A percentile compares a stretch with the other conserved stretches of the same genome.
These are phyloP conservation scores for Unio delphinus DNA, from an alignment of 2,888 invertebrate species.

Conservation along the genomic window DNA sequence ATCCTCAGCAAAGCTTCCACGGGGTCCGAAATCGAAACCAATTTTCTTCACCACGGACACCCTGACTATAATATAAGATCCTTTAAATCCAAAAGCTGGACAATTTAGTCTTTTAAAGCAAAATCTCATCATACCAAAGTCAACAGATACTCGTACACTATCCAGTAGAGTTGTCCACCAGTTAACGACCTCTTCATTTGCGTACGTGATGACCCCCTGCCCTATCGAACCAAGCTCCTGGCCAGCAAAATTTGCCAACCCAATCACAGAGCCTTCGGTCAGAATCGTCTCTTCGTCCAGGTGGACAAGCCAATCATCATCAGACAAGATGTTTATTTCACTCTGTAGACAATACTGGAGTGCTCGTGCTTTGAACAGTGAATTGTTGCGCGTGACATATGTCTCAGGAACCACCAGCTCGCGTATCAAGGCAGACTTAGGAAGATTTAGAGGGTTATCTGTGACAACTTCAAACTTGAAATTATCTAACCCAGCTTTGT, in stretches of 20 bases:
- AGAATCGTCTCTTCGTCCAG: constrained; percentile 40
- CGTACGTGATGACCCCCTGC: constrained; percentile 39
- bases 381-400: constrained; percentile 27
- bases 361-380: constrained; percentile 40
- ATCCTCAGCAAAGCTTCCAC: constrained; percentile 42
- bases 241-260: constrained; percentile 35
- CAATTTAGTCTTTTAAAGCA: constrained; percentile 28
- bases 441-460: constrained; percentile 31
- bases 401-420: constrained; percentile 34
- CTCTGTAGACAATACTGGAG: constrained; percentile 37
- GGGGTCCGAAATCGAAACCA: constrained; percentile 43
- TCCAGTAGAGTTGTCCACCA: constrained; percentile 40
- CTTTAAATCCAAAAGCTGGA: constrained; percentile 40
- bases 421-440: constrained; percentile 23
- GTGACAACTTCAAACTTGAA: constrained; percentile 45
- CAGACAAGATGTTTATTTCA: constrained; percentile 27
- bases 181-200: constrained; percentile 39
- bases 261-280: constrained; percentile 32
- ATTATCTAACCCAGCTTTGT: constrained; percentile 37
- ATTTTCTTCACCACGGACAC: constrained; percentile 33
- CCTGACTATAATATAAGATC: constrained; percentile 35
- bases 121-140: constrained; percentile 39
- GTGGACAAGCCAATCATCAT: constrained; percentile 41
- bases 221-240: constrained; percentile 30
- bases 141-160: constrained; percentile 37